Percentiles rank a stretch among this genome's conserved stretches.
phyloP scores from a whole-genome alignment of 2,888 invertebrate genomes.

The Meloe dianella region DNA sequence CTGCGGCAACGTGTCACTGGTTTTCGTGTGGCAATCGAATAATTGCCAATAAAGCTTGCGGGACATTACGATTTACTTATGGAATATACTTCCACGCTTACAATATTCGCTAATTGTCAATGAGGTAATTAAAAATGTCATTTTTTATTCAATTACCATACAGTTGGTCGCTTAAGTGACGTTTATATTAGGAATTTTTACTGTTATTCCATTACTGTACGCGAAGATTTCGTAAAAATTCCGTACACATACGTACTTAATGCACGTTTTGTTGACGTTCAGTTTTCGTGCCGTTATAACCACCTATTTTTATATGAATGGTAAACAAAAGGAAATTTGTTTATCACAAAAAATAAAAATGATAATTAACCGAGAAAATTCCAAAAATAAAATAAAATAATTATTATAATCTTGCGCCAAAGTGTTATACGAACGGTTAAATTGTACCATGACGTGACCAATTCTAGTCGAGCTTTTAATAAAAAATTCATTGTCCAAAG shows the following conservation, averaged over 20 bases:
- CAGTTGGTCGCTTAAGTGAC: conserved; percentile 56
- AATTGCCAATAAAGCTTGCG: no score
- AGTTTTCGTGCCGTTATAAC: conserved; percentile 51
- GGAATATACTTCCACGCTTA: neutral
- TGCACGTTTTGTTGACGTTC: conserved; percentile 46
- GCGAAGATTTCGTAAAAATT: conserved; percentile 56
- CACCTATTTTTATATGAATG: conserved; percentile 44
- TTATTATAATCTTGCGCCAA: neutral
- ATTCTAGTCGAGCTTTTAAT: conserved; percentile 20
- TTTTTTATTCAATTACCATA: conserved; percentile 37
- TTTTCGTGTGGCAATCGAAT: no score
- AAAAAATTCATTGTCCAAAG: conserved; percentile 45
- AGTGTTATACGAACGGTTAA: neutral
- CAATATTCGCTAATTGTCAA: conserved; percentile 27
- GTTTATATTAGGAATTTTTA: conserved; percentile 58
- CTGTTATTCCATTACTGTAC: conserved; percentile 55
- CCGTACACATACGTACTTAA: conserved; percentile 52
- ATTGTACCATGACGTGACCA: neutral
- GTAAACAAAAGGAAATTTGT: conserved; percentile 34
- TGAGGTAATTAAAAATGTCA: conserved; percentile 51
- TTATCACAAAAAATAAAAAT: neutral
- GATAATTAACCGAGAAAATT: neutral
- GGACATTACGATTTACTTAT: no score
- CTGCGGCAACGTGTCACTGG: no score
- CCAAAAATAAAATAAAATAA: no score